These are phyloP conservation scores for Zophobas atratus DNA, from an alignment of 1,140 invertebrate genomes.

Conservation along the genomic window DNA sequence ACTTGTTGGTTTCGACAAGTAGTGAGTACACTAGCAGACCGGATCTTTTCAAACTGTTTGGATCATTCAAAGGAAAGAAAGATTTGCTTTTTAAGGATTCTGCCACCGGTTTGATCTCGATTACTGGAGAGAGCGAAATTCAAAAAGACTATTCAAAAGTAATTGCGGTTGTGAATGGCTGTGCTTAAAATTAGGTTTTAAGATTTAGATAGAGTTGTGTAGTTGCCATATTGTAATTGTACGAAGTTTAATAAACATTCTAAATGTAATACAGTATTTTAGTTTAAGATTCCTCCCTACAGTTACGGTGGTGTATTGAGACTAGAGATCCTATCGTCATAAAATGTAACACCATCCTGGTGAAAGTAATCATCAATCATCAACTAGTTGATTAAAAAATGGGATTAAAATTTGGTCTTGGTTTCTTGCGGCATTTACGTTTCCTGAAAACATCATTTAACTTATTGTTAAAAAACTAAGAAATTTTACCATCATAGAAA, in stretches of 20 bases:
- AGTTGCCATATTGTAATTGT: background rate
- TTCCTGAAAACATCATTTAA: too few relatives aligned
- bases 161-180: conserved; percentile 52
- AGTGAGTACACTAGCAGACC: conserved; percentile 67
- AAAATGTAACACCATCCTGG: too few relatives aligned
- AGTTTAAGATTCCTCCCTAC: background rate
- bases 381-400: too few relatives aligned
- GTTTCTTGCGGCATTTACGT: too few relatives aligned
- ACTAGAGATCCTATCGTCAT: background rate
- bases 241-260: background rate
- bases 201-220: background rate
- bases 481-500: too few relatives aligned
- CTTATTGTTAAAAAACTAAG: too few relatives aligned
- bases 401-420: too few relatives aligned
- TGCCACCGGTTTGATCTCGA: conserved; percentile 56
- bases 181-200: conserved; percentile 18
- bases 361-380: too few relatives aligned
- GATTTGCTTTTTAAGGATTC: conserved; percentile 72
- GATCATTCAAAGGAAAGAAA: conserved; percentile 68
- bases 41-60: conserved; percentile 71
- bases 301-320: background rate
- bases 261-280: background rate
- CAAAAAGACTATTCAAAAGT: conserved; percentile 57
- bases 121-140: conserved; percentile 53
- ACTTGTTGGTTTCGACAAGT: conserved; percentile 68